Base-by-base conservation (phyloP, 2,113 vertebrate species). In the Callaeas wilsoni region DNA sequence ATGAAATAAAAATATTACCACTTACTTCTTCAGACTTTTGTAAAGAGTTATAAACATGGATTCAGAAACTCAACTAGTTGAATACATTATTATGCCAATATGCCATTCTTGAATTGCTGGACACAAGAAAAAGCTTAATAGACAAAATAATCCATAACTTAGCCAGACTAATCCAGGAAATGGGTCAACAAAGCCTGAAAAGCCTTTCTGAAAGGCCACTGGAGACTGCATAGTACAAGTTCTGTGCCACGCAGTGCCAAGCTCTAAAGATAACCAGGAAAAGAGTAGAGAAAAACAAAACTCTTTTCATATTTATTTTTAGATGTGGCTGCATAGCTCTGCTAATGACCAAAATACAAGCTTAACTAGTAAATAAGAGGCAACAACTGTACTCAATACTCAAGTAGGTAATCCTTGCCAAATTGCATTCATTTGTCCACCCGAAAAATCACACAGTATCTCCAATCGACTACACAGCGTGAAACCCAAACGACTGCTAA, bases 101-200 rank as follows among this genome's bases (percentile, higher is more conserved):
- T 47, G 62, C 85, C 87, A 76, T 49, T 96, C 92, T 52, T 90
- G 64, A 91, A 91, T 87, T 93, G 75, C 30, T 65, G 56, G 56
- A 90, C 75, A 95, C 46, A 97, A 96, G 87, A 89, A 96, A 96
- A 95, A 95, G 86, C 77, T 95, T 95, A 96, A 65, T 25, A 89
- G 74, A 93, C 89, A 89, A 93, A 97, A 94, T 96, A 95, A 97
- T 86, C 94, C 91, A 80, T 86, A 95, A 96, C 14, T 92, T 90
- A 95, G 84, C 85, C 87, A 95, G 87, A 79, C 86, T 96, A 95
- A 97, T 97, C 95, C 96, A 95, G 94, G 97, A 97, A 96, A 91
- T 11, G 23, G 77, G 85, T 95, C 86, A 96, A 95, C 75, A 94
- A 85, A 87, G 94, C 86, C 89, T 82, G 80, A 93, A 97, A 96